Percentiles rank a stretch among this genome's conserved stretches.
These are phyloP conservation scores for Drosophila birchii DNA, from an alignment of 2,888 invertebrate genomes.

Conservation along the genomic window DNA sequence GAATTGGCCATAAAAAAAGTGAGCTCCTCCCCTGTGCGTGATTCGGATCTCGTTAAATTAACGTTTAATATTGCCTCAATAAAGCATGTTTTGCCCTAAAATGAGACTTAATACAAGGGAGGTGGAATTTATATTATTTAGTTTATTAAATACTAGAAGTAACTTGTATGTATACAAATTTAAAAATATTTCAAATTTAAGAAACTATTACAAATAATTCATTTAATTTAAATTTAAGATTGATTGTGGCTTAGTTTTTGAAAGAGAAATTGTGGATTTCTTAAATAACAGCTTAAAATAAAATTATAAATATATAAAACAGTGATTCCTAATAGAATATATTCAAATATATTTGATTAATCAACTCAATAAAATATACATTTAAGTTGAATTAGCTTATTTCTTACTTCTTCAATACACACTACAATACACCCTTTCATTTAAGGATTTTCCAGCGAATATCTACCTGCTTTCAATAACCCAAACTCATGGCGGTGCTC, in stretches of 20 bases:
- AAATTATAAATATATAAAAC: no score
- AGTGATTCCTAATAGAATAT: no score
- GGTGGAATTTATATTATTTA: not conserved
- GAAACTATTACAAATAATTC: no score
- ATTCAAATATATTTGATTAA: not conserved
- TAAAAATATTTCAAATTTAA: no score
- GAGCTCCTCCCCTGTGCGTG: slow-evolving; percentile 6
- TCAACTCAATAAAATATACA: not conserved
- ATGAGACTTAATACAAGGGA: not conserved
- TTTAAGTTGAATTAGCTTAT: not conserved
- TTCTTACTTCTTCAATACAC: not conserved
- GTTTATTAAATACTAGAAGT: not conserved
- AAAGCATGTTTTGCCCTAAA: not conserved
- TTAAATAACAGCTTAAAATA: no score
- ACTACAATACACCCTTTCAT: not conserved
- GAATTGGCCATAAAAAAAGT: slow-evolving; percentile 31
- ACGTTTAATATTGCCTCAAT: not conserved
- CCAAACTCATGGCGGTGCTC: slow-evolving; percentile 12
- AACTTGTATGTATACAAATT: no score
- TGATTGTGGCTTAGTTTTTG: no score
- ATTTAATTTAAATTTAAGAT: no score
- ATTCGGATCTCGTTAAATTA: slow-evolving; percentile 4
- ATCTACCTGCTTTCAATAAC: slow-evolving; percentile 13
- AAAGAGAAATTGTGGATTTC: no score
- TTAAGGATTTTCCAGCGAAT: not conserved